These are phyloP conservation scores for Artibeus jamaicensis DNA, from an alignment of 2,797 vertebrate species.

Conservation along the genomic window DNA sequence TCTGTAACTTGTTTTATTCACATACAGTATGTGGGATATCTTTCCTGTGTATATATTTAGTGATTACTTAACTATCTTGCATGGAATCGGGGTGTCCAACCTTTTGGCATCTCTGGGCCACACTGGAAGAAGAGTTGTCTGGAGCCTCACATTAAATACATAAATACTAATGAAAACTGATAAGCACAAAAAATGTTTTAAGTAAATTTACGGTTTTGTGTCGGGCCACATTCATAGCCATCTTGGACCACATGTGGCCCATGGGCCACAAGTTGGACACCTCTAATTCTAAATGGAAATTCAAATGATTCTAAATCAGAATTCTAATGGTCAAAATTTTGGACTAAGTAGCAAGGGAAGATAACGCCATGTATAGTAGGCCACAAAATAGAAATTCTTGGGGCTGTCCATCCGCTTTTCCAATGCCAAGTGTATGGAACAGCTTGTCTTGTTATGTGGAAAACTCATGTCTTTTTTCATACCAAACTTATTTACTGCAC, in stretches of 20 bases:
- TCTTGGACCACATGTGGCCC: too few relatives aligned
- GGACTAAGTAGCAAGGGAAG: neutral
- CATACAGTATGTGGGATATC: neutral
- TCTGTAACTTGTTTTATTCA: neutral
- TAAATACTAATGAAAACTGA: too few relatives aligned
- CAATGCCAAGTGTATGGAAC: neutral
- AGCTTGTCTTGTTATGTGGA: neutral
- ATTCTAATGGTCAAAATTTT: neutral
- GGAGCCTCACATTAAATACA: too few relatives aligned
- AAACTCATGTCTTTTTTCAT: neutral
- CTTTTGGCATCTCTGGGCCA: too few relatives aligned
- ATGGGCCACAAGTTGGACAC: too few relatives aligned
- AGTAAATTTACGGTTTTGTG: too few relatives aligned
- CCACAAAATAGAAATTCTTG: neutral
- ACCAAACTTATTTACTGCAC: neutral
- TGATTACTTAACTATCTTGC: neutral
- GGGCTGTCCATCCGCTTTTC: neutral
- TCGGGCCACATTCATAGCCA: too few relatives aligned
- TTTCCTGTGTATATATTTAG: neutral
- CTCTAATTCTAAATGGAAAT: neutral
- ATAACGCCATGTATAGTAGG: neutral
- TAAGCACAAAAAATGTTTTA: too few relatives aligned
- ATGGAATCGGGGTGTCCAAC: neutral
- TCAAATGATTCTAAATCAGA: neutral
- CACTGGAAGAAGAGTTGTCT: too few relatives aligned